These are phyloP conservation scores for Clostera curtula DNA, from an alignment of 2,888 invertebrate species.

Conservation along the genomic window DNA sequence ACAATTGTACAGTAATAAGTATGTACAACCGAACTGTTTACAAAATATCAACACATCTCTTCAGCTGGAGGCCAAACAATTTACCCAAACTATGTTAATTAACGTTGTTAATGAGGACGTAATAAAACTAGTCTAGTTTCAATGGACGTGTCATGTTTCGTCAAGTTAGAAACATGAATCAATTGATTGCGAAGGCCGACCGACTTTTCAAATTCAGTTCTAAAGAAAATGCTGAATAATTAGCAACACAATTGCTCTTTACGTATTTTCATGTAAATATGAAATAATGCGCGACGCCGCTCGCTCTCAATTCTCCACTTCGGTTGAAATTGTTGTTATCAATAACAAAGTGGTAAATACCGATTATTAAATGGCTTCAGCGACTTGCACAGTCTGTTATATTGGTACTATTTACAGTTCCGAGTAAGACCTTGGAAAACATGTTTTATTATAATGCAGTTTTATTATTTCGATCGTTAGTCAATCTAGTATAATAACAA, in stretches of 20 bases:
- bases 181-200: conserved; percentile 10
- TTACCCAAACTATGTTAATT: conserved; percentile 49
- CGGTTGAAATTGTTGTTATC: too few relatives aligned
- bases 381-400: too few relatives aligned
- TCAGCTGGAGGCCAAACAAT: conserved; percentile 40
- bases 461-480: too few relatives aligned
- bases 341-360: too few relatives aligned
- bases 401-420: too few relatives aligned
- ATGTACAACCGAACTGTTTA: conserved; percentile 24
- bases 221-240: background rate
- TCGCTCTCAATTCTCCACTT: too few relatives aligned
- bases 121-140: conserved; percentile 34
- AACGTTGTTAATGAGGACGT: conserved; percentile 56
- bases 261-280: background rate
- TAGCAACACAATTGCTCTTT: background rate
- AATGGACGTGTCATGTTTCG: conserved; percentile 29
- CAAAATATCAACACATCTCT: conserved; percentile 22
- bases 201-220: conserved; percentile 8
- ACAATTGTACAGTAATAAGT: too few relatives aligned
- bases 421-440: too few relatives aligned
- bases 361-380: too few relatives aligned
- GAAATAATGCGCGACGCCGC: too few relatives aligned
- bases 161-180: conserved; percentile 10
- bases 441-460: too few relatives aligned
- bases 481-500: too few relatives aligned